Base-by-base conservation (phyloP, 2,113 vertebrate genomes). In the Archocentrus centrarchus region DNA sequence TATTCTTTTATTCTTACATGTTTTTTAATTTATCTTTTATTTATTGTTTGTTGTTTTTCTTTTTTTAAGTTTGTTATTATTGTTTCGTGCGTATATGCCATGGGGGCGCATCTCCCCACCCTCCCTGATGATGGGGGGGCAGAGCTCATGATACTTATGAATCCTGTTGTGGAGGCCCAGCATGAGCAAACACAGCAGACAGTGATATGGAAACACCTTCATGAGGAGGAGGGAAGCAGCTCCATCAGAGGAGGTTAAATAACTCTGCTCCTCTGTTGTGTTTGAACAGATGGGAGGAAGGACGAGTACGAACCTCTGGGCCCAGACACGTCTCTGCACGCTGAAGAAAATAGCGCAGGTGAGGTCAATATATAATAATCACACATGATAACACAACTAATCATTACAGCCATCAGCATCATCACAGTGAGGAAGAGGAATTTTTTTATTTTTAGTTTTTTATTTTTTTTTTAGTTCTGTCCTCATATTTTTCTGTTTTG, bases 81-180 rank as follows among this genome's bases (percentile, higher is more conserved):
- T 37, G 7, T 35, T 35, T 35, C 32, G 32, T 35, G 32, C 6
- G 32, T 35, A 35, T 35, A 6, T 35, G 32, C 3, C 1, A 6
- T 35, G 59, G 27, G 37, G 5, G 22, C 14, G 14, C 44, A 13
- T 6, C 47, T 50, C 47, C 47, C 5, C 47, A 15, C 6, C 47
- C 47, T 17, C 15, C 47, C 44, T 47, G 47, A 50, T 50, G 15
- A 50, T 44, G 41, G 11, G 4, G 11, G 30, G 3, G 39, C 3
- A 22, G 14, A 98, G 96, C 96, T 96, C 96, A 94, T 95, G 95
- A 94, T 96, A 87, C 96, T 96, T 97, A 96, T 97, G 97, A 97
- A 96, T 97, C 95, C 90, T 91, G 95, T 96, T 95, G 41, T 17
- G 47, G 47, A 15, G 41, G 41, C 11, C 86, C 92, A 96, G 95